These are phyloP conservation scores for Leuciscus waleckii DNA, from an alignment of 2,797 vertebrate genomes.

Conservation along the genomic window DNA sequence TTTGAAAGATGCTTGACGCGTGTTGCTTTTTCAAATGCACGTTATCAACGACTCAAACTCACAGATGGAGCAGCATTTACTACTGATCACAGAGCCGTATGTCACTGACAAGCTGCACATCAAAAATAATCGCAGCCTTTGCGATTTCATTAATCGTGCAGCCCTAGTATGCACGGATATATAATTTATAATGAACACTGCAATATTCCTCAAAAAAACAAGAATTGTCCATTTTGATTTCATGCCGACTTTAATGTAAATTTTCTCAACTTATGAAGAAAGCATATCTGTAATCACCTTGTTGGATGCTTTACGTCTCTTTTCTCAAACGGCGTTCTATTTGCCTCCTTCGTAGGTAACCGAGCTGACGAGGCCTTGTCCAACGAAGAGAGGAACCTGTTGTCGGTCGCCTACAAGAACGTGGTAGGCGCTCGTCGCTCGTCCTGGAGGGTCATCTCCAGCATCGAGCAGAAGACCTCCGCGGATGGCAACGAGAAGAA, in stretches of 20 bases:
- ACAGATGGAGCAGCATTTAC: no score
- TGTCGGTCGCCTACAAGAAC: conserved; percentile 98
- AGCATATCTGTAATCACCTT: neutral
- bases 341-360: conserved; percentile 84
- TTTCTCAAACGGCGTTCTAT: conserved; percentile 19
- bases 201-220: neutral
- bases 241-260: neutral
- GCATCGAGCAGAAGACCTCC: conserved; percentile 99
- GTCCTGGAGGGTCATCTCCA: conserved; percentile 98
- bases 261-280: neutral
- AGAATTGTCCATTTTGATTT: neutral
- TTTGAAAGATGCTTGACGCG: no score
- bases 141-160: no score
- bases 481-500: conserved; percentile 98
- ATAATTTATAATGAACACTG: neutral
- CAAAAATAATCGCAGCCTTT: no score
- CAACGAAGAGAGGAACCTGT: conserved; percentile 96
- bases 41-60: no score
- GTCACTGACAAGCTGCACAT: no score
- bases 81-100: no score
- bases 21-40: no score
- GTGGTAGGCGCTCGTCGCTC: conserved; percentile 96
- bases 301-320: neutral
- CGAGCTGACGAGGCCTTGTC: conserved; percentile 95
- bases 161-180: neutral